Conservation (phyloP, 2,888 invertebrate species). For the Deroplatys truncata region DNA sequence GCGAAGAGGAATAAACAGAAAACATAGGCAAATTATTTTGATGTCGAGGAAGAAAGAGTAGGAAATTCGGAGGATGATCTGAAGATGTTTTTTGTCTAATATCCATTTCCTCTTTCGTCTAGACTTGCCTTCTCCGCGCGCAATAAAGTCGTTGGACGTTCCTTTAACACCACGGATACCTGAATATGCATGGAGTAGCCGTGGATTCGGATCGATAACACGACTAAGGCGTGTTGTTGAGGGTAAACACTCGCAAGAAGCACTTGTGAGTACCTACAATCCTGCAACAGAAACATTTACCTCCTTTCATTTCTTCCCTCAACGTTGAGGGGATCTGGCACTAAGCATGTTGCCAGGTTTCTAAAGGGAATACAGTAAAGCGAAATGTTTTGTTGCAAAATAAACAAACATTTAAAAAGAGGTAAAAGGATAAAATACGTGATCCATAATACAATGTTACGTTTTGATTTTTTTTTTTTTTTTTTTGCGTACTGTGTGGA, state of each 20-base stretch:
- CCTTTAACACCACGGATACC: background rate
- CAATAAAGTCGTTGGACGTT: background rate
- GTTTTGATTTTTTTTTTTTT: no score
- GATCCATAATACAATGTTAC: no score
- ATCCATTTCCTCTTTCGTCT: background rate
- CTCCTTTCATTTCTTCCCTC: no score
- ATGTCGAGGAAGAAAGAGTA: background rate
- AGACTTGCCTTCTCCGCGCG: background rate
- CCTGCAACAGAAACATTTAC: no score
- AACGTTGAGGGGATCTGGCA: no score
- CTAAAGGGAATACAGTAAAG: no score
- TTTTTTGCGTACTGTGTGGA: no score
- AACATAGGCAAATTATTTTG: background rate
- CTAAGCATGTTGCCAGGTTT: no score
- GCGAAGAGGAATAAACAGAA: background rate
- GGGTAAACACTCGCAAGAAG: background rate
- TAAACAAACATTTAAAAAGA: no score
- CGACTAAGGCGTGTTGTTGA: background rate
- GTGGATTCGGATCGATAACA: background rate
- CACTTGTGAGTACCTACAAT: no score
- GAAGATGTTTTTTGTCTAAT: background rate
- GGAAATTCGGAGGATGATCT: background rate
- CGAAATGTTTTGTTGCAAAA: no score
- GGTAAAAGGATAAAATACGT: no score
- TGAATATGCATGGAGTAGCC: background rate